Evolutionary conservation across 1,140 invertebrate genomes (phyloP).

Genomic region (Aporrectodea caliginosa): DNA sequence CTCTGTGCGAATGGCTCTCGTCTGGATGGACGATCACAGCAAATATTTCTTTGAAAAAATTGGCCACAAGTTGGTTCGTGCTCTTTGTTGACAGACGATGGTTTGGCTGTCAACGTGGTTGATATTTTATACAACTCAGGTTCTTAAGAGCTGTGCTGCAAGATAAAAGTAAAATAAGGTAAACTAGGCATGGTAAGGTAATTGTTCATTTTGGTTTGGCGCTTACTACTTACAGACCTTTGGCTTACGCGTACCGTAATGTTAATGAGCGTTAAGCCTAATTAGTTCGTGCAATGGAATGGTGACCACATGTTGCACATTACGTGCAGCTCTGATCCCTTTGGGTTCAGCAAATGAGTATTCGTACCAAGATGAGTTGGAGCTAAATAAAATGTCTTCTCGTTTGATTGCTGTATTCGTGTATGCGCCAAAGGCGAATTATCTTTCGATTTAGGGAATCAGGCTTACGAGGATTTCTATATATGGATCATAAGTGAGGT

Average conservation of each 20-base stretch:
- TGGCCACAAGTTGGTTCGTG: slow-evolving; percentile 4
- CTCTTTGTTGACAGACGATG: not conserved
- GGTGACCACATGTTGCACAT: no score
- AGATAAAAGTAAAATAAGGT: not conserved
- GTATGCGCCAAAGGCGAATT: no score
- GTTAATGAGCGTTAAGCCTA: no score
- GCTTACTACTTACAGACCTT: not conserved
- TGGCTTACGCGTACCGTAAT: not conserved
- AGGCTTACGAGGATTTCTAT: no score
- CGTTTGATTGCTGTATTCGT: no score
- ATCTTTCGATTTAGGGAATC: no score
- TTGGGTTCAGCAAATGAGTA: no score
- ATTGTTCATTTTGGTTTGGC: not conserved
- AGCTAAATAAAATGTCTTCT: no score
- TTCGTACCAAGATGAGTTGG: no score
- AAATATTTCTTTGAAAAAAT: slow-evolving; percentile 68
- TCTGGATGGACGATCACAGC: slow-evolving; percentile 91
- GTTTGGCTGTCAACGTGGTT: not conserved
- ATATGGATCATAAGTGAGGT: no score
- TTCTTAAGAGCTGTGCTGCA: not conserved
- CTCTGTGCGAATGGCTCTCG: slow-evolving; percentile 57
- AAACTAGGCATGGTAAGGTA: not conserved
- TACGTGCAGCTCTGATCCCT: no score
- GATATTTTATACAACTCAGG: not conserved
- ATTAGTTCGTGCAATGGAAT: no score